phyloP scores from a whole-genome alignment of 1,140 invertebrate genomes.

The Euura lappo region DNA sequence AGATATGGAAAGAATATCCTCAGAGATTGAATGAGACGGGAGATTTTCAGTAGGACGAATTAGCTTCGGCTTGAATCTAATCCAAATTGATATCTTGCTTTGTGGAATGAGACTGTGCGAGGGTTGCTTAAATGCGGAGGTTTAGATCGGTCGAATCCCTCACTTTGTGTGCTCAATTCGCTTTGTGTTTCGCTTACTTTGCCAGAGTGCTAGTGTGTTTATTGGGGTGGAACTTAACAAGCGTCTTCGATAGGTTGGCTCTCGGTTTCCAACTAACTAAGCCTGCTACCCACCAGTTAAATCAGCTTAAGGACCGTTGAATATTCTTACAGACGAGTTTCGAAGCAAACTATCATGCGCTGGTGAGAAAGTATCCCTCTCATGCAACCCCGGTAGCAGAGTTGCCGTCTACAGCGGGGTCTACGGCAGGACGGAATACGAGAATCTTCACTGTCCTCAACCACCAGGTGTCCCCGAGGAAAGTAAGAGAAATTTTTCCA shows the following conservation, averaged over 20 bases:
- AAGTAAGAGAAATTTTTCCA: conserved; percentile 64
- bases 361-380: conserved; percentile 77
- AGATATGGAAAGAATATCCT: too few species aligned
- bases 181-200: neutral
- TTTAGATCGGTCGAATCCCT: neutral
- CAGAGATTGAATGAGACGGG: too few species aligned
- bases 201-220: neutral
- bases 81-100: neutral
- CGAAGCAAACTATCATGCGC: conserved; percentile 84
- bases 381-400: conserved; percentile 77
- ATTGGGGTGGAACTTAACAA: conserved; percentile 9
- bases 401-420: conserved; percentile 86
- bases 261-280: neutral
- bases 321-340: conserved; percentile 76
- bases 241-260: neutral
- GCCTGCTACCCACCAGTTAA: neutral
- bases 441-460: conserved; percentile 82
- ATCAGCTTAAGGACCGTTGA: neutral
- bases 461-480: conserved; percentile 80
- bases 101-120: too few species aligned
- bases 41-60: too few species aligned
- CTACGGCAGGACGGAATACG: conserved; percentile 82
- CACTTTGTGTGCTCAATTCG: neutral
- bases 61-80: neutral
- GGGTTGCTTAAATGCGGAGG: neutral